Evolutionary conservation across 2,797 vertebrate species (phyloP).

Genomic region (Pseudocheirus occidentalis): DNA sequence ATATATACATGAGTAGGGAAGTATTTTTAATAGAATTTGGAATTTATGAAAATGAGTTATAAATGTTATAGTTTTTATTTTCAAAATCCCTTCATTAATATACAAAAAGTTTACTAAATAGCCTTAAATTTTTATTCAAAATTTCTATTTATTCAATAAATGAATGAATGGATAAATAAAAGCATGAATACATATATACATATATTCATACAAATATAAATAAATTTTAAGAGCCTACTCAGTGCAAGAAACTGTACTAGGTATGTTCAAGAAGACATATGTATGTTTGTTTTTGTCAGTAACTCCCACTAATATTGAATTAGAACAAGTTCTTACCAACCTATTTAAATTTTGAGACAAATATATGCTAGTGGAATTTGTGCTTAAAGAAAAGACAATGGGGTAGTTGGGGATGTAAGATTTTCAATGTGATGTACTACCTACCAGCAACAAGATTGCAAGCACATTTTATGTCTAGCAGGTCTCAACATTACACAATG

Average conservation of each 20-base stretch:
- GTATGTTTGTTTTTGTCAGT: not conserved
- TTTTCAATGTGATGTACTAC: slow-evolving; percentile 8
- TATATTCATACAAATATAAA: not conserved
- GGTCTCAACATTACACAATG: slow-evolving; percentile 12
- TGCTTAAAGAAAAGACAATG: not conserved
- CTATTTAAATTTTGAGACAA: slow-evolving; percentile 18
- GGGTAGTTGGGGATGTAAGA: not conserved
- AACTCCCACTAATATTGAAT: not conserved
- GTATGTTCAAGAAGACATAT: not conserved
- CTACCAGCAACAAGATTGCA: slow-evolving; percentile 23
- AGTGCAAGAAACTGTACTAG: not conserved
- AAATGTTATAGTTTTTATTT: too few species aligned
- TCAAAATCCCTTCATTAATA: too few species aligned
- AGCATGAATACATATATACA: not conserved
- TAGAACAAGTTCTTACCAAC: not conserved
- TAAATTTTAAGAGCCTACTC: not conserved
- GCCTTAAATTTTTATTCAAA: not conserved
- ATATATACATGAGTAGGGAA: too few species aligned
- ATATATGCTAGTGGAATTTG: not conserved
- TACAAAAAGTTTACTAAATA: not conserved
- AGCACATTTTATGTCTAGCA: slow-evolving; percentile 13
- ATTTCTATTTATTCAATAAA: slow-evolving; percentile 2
- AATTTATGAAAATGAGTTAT: too few species aligned
- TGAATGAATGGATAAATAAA: not conserved
- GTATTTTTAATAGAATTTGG: too few species aligned